Percentiles rank a stretch among this genome's conserved stretches.
phyloP scores from a whole-genome alignment of 1,140 invertebrate genomes.

The Leptonema lineaticorne region DNA sequence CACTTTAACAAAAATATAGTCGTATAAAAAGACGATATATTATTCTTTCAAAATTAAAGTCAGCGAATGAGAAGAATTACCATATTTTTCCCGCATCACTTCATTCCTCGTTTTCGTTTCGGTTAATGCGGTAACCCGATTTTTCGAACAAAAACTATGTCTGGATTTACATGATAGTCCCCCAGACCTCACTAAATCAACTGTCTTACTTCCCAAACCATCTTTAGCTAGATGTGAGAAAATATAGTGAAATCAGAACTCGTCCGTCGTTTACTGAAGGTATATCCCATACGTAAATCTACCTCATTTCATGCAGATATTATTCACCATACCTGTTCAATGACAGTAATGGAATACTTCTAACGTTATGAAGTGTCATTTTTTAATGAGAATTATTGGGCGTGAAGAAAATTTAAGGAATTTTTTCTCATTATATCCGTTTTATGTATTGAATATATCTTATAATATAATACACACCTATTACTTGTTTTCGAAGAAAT shows the following conservation, averaged over 20 bases:
- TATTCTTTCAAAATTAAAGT: too few species aligned
- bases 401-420: too few species aligned
- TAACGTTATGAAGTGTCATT: too few species aligned
- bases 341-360: too few species aligned
- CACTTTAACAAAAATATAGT: too few species aligned
- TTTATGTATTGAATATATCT: too few species aligned
- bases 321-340: too few species aligned
- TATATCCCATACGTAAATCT: neutral
- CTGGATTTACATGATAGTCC: constrained; percentile 26
- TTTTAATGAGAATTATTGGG: too few species aligned
- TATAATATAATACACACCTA: too few species aligned
- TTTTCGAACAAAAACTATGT: constrained; percentile 16
- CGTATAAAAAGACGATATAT: too few species aligned
- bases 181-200: constrained; percentile 19
- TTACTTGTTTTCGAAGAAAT: neutral
- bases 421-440: too few species aligned
- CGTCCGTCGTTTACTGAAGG: neutral
- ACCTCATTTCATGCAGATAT: neutral
- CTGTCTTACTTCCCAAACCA: constrained; percentile 18
- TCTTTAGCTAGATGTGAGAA: constrained; percentile 3
- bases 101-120: neutral
- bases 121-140: constrained; percentile 12
- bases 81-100: neutral
- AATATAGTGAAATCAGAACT: constrained; percentile 9
- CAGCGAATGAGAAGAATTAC: neutral